These are phyloP conservation scores for Hyposmocoma kahamanoa DNA, from an alignment of 1,140 invertebrate genomes.

Conservation along the genomic window DNA sequence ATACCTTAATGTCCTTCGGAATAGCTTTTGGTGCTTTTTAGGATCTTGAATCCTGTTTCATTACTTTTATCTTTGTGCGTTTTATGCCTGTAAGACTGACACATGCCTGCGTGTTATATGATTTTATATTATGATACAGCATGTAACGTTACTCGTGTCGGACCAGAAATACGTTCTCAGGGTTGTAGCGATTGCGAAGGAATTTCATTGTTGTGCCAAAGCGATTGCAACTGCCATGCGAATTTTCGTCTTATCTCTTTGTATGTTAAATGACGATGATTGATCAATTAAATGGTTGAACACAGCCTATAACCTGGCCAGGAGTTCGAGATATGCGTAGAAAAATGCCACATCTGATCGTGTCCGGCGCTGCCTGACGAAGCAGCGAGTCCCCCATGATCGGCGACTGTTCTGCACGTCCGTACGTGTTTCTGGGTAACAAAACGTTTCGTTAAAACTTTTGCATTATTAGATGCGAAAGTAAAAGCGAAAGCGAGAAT, in stretches of 20 bases:
- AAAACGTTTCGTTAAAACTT: not conserved
- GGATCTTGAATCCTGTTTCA: not conserved
- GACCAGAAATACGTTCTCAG: not conserved
- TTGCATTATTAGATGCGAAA: slow-evolving; percentile 5
- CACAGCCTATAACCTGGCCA: not conserved
- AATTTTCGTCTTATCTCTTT: not conserved
- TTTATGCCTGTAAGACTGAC: not conserved
- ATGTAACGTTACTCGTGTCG: slow-evolving; percentile 3
- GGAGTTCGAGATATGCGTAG: not conserved
- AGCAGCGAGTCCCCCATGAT: not conserved
- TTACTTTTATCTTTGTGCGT: not conserved
- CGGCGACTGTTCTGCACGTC: not conserved
- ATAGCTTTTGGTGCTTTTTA: slow-evolving; percentile 18
- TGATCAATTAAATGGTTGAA: slow-evolving; percentile 2
- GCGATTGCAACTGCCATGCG: not conserved
- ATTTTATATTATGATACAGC: not conserved
- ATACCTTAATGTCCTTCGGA: slow-evolving; percentile 47
- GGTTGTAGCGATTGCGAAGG: slow-evolving; percentile 1
- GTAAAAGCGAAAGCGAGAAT: slow-evolving; percentile 3
- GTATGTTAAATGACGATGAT: not conserved
- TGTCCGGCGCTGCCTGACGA: not conserved
- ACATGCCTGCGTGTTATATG: not conserved
- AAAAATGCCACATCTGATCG: not conserved
- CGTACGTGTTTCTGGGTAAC: slow-evolving; percentile 1
- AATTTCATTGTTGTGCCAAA: not conserved